Base-by-base conservation (phyloP, 2,888 invertebrate genomes). In the Melieria picta region DNA sequence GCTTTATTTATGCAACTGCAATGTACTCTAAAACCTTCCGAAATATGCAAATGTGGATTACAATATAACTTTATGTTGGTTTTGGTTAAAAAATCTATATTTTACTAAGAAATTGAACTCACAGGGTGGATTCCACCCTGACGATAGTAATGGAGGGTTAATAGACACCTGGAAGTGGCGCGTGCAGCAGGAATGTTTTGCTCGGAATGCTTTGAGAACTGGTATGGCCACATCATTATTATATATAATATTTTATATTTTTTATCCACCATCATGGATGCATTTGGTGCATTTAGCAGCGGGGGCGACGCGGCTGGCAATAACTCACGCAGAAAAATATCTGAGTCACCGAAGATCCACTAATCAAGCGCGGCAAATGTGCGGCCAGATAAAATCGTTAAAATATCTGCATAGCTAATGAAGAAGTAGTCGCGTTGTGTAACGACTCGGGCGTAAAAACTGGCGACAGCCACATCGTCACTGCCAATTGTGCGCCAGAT, bases 401-500 rank as follows among this genome's bases (percentile, higher is more conserved):
- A 65, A 61, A 68, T 68, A 72, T 73, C 68, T 67, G 70, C 71
- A 72, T 72, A 65, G 11, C 48, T 63, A 65, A 72, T 68, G 50
- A 58, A 43, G 60, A 55, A 9, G 47, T 56, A 48, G 45, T 9
- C 43, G 42, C 58, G 42, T 48, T 4, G 48, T 30, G 48, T 16
- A 5, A 7, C 55, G 50, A 48, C 56, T 52, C 46, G 13, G 10
- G 56, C 47, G 4, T 65, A 71, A 70, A 72, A 66, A 43, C n/a
- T 48, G 52, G 63, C 30, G 7, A 50, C 55, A 52, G 65, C 65
- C 46, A 7, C 4, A 50, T 47, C 1, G 6, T 11, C 45, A 58
- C 52, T 42, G 7, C 45, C 73, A 73, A 70, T 73, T 58, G 70
- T 16, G 43, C 66, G 58, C 58, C 43, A 64, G 58, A 62, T 43